phyloP scores from a whole-genome alignment of 2,113 vertebrate genomes.

The Tetraodon nigroviridis region DNA sequence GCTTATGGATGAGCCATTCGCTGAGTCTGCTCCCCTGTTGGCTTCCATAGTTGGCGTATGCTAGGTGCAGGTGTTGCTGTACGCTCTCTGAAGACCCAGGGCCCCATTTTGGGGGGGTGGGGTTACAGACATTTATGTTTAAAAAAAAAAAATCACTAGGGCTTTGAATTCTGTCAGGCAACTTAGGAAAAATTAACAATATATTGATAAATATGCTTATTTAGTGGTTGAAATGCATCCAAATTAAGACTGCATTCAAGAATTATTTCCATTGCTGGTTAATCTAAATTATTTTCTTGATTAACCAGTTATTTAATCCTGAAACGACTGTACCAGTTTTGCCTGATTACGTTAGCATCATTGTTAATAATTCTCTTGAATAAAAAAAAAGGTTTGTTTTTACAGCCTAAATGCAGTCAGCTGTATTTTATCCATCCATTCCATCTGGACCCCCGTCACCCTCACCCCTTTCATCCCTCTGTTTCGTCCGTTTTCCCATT shows the following conservation, averaged over 20 bases:
- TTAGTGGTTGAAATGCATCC: constrained; percentile 16
- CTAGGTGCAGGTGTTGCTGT: constrained; percentile 66
- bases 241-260: no score
- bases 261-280: no score
- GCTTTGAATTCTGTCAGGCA: constrained; percentile 60
- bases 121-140: constrained; percentile 45
- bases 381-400: no score
- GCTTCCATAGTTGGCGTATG: constrained; percentile 47
- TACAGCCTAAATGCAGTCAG: no score
- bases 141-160: constrained; percentile 46
- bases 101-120: constrained; percentile 5
- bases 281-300: no score
- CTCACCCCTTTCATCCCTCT: constrained; percentile 27
- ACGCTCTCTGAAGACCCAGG: constrained; percentile 50
- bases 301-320: no score
- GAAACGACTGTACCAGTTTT: no score
- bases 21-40: constrained; percentile 46
- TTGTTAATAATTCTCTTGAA: no score
- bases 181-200: constrained; percentile 41
- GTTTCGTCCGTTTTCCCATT: constrained; percentile 47
- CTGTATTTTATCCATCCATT: no score
- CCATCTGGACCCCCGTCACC: constrained; percentile 32
- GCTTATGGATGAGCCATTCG: constrained; percentile 39
- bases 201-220: constrained; percentile 26
- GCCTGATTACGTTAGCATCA: no score